Evolutionary conservation across 1,140 invertebrate species (phyloP), one percentile per base, ranked within the genome.

Genomic region (Microplitis mediator): DNA sequence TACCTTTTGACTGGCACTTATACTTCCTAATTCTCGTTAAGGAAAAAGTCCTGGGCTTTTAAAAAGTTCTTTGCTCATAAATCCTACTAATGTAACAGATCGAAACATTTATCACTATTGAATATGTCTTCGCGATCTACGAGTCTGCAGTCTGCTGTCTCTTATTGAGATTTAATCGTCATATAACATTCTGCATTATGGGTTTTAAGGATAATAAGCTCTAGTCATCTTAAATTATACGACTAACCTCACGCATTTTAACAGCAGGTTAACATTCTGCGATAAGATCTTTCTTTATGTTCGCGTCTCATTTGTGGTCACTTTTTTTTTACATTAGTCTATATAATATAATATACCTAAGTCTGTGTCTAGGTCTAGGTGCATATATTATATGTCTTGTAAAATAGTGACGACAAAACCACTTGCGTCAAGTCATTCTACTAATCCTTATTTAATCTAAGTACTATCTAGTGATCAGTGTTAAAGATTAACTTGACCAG

Each of bases 401-500:
- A 9, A 8, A 35, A 35, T 67, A 23, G 23, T 54, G 31, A 4
- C 23, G 23, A 52, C 9, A 11, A 52, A 9, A 31, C 45, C 4
- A 45, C 70, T 71, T 72, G 67, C 62, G 81, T 36, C 76, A 63
- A 78, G 79, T 82, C 81, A 82, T 14, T 72, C 69, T 65, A 73
- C 68, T 81, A 81, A 82, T 82, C 80, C 80, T 78, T 76, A 80
- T 81, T 82, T 81, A 80, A 81, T 76, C 77, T 69, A 31, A 74
- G 52, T 80, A 82, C 5, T 45, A 45, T 6, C 80, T 79, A 72
- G 54, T 56, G 73, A 73, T 75, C 74, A 74, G 54, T 69, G 23
- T 65, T 60, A 63, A 72, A 78, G 79, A 81, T 81, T 81, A 81
- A 79, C 76, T 79, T 74, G 72, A 79, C 56, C 75, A 45, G 36